Conservation (phyloP, 1,140 invertebrate genomes). For the Calliphora vicina region DNA sequence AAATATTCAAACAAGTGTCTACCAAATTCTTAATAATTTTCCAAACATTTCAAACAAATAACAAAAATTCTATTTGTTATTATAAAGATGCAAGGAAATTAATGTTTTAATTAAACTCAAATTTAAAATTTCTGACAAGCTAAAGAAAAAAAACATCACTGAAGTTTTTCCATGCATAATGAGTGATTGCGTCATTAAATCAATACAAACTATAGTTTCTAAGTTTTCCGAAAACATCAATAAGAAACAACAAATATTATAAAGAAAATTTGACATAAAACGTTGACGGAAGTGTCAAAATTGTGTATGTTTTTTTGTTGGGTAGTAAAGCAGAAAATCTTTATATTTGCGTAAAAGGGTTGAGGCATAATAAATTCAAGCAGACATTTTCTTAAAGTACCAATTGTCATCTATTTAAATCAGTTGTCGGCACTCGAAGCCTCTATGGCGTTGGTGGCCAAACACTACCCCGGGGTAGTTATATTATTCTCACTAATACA, state of each 20-base stretch:
- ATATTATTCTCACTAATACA: no score
- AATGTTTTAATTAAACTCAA: background rate
- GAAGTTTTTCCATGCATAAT: background rate
- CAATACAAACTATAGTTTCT: background rate
- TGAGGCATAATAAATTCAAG: background rate
- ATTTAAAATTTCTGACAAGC: background rate
- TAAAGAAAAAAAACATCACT: background rate
- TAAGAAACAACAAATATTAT: background rate
- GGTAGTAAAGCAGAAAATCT: background rate
- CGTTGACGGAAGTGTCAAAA: conserved; percentile 14
- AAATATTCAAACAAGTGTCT: background rate
- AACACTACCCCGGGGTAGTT: no score
- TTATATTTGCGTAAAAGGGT: background rate
- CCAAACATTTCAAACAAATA: background rate
- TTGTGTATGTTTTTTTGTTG: background rate
- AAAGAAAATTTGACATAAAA: background rate
- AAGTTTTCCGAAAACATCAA: background rate
- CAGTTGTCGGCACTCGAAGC: no score
- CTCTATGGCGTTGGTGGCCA: no score
- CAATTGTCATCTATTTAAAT: no score
- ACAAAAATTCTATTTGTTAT: background rate
- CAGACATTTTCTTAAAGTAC: no score
- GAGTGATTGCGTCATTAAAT: conserved; percentile 20
- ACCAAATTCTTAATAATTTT: background rate
- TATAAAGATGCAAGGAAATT: background rate